Conservation (phyloP, 2,113 vertebrate species). For the Cnemophilus loriae region DNA sequence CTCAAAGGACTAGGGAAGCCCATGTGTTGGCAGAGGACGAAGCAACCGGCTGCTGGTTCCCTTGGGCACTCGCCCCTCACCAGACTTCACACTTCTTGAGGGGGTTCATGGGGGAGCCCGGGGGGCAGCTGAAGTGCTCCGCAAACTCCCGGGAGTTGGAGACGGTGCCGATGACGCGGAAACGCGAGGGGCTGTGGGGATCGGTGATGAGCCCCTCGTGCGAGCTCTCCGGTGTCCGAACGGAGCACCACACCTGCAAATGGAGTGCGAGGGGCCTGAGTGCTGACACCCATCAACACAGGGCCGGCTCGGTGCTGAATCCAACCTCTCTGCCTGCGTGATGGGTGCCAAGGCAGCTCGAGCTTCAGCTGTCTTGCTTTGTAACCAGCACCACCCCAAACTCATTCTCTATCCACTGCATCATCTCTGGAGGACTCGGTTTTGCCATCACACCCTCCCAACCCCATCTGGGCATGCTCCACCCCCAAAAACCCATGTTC, state of each 20-base stretch:
- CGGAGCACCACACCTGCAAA: constrained; percentile 91
- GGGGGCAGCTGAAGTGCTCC: constrained; percentile 83
- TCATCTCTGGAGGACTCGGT: background rate
- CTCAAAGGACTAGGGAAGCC: background rate
- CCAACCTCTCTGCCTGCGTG: fast-evolving
- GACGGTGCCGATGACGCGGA: constrained; percentile 89
- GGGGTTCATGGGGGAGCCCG: constrained; percentile 88
- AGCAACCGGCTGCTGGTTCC: background rate
- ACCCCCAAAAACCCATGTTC: background rate
- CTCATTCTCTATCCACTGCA: background rate
- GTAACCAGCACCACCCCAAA: background rate
- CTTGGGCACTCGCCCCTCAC: constrained; percentile 64
- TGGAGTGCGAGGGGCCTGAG: background rate
- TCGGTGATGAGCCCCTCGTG: constrained; percentile 95
- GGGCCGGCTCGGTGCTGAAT: fast-evolving
- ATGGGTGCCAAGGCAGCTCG: fast-evolving
- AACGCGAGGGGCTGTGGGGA: constrained; percentile 92
- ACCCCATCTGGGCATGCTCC: background rate
- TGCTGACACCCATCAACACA: fast-evolving
- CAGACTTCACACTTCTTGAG: constrained; percentile 91
- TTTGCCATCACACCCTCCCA: background rate
- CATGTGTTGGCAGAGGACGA: background rate
- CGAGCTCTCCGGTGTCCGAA: constrained; percentile 90
- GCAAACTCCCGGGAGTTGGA: constrained; percentile 92
- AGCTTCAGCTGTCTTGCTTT: background rate